phyloP scores from a whole-genome alignment of 2,888 invertebrate genomes.

The Synanthedon formicaeformis region DNA sequence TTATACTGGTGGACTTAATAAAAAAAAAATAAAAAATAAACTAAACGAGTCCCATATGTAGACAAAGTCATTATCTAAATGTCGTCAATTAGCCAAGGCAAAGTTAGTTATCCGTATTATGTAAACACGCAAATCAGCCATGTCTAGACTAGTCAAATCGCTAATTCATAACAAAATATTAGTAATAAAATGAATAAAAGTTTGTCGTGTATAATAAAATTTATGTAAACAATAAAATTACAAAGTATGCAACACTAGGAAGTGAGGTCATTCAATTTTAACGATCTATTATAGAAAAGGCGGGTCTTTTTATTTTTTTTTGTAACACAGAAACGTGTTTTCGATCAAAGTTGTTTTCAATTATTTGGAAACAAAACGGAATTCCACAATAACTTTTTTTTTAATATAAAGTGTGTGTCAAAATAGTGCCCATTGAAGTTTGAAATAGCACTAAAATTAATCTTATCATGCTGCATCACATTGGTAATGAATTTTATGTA shows the following conservation, averaged over 20 bases:
- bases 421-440: not conserved
- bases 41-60: too few relatives aligned
- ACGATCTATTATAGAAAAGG: not conserved
- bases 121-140: too few relatives aligned
- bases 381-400: not conserved
- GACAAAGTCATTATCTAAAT: too few relatives aligned
- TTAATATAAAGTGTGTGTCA: not conserved
- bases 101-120: too few relatives aligned
- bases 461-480: too few relatives aligned
- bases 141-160: too few relatives aligned
- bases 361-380: not conserved
- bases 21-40: too few relatives aligned
- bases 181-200: too few relatives aligned
- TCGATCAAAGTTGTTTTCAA: not conserved
- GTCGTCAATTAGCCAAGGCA: too few relatives aligned
- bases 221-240: not conserved
- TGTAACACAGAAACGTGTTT: not conserved
- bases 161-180: too few relatives aligned
- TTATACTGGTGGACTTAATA: too few relatives aligned
- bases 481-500: too few relatives aligned
- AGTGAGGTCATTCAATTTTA: not conserved
- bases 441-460: not conserved
- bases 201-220: not conserved
- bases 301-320: not conserved
- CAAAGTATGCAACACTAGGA: not conserved